Evolutionary conservation across 2,113 vertebrate genomes (phyloP), one percentile per base, ranked within the genome.

Genomic region (Capreolus pygargus): DNA sequence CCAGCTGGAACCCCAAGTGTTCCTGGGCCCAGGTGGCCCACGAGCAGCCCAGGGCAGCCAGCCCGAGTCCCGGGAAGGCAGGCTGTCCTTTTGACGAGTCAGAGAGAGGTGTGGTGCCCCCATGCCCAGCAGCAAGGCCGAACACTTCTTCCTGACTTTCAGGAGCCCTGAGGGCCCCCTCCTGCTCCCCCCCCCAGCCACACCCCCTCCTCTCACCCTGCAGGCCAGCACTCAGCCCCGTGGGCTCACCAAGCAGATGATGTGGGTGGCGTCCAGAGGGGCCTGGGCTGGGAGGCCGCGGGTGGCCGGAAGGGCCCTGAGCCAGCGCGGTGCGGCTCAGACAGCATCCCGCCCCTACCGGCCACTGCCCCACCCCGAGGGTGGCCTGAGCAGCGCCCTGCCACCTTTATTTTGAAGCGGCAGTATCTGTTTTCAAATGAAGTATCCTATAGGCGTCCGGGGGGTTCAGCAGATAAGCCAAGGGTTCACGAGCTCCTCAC

Each of bases 1-100:
- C 36, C 28, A 7, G 28, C 84, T 25, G 57, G 47, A 67, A n/a
- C 57, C 28, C 23, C 43, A 7, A 27, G 58, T 81, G 4, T 27
- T 9, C 28, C 85, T 55, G 21, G 36, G 9, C 39, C 76, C 47
- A 10, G 2, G 47, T 10, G 6, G 45, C 45, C 58, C 52, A 3
- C 3, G 1, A 39, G 21, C 28, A 67, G 13, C 39, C 1, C n/a
- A 8, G 12, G 1, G 39, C 52, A 13, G 33, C 52, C 9, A 6
- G n/a, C 60, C 1, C 30, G 17, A 43, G 50, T 28, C n/a, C 2
- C 0, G 0, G 15, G 58, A 55, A 45, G 57, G 28, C 28, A 0
- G 4, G 1, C 0, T 1, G 12, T 28, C 47, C 52, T 83, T 50
- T 4, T 8, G n/a, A 14, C 23, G 11, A 70, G 13, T 1, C 30